Evolutionary conservation across 2,113 vertebrate genomes (phyloP).

Genomic region (Oryzias melastigma): DNA sequence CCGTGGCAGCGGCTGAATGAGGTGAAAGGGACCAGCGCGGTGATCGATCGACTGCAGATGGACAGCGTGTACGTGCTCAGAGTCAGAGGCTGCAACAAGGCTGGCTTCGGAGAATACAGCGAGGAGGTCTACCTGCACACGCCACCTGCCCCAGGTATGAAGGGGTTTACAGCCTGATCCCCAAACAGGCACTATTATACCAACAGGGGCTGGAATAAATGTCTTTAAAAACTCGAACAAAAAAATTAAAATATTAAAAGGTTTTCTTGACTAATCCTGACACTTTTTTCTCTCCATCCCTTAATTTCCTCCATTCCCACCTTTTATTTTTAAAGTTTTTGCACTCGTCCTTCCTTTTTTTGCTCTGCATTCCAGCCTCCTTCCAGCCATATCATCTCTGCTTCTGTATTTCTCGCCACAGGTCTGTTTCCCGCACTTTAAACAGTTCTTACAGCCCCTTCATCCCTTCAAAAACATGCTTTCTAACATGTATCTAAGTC

Average conservation of each 20-base stretch:
- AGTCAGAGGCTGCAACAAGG: conserved; percentile 94
- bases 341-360: conserved; percentile 39
- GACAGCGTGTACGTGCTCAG: conserved; percentile 91
- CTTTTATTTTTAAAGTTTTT: conserved; percentile 25
- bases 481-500: too few species aligned
- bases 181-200: too few species aligned
- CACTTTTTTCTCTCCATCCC: conserved; percentile 43
- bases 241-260: neutral
- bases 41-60: conserved; percentile 88
- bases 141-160: conserved; percentile 87
- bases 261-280: conserved; percentile 36
- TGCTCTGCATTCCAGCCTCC: conserved; percentile 43
- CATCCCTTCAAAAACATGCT: neutral
- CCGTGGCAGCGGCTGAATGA: conserved; percentile 90
- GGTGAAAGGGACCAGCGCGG: conserved; percentile 86
- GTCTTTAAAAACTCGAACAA: neutral
- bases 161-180: too few species aligned
- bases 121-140: conserved; percentile 96
- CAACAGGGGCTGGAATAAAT: too few species aligned
- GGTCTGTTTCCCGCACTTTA: conserved; percentile 36
- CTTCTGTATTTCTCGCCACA: conserved; percentile 39
- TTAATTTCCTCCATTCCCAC: conserved; percentile 30
- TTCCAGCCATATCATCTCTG: conserved; percentile 27
- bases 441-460: conserved; percentile 1
- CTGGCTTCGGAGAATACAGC: conserved; percentile 92